phyloP scores from a whole-genome alignment of 2,113 vertebrate species.

The Corvus moneduloides region DNA sequence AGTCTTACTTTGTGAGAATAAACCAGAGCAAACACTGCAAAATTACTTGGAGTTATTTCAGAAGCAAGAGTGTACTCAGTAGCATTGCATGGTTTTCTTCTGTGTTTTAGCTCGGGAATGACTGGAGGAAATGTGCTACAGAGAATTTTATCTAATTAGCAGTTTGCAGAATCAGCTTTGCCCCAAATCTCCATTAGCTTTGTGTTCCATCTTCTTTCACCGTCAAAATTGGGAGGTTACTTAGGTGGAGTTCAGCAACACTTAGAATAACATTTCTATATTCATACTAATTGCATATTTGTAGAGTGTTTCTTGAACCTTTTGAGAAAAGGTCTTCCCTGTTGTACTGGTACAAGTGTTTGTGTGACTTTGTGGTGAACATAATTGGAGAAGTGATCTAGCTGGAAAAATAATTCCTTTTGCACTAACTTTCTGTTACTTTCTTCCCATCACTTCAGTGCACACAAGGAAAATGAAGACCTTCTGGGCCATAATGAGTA shows the following conservation, averaged over 20 bases:
- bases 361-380: not conserved
- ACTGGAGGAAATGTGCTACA: not conserved
- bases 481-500: not conserved
- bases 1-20: not conserved
- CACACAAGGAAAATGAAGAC: not conserved
- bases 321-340: not conserved
- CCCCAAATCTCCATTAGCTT: not conserved
- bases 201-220: not conserved
- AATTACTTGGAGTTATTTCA: not conserved
- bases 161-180: not conserved
- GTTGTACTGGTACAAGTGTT: not conserved
- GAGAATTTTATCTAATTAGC: not conserved
- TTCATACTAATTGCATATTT: not conserved
- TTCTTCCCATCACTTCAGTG: not conserved
- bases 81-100: not conserved
- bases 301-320: not conserved
- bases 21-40: not conserved
- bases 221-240: fast-evolving
- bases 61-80: not conserved
- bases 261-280: not conserved
- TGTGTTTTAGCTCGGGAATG: not conserved
- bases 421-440: not conserved
- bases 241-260: not conserved
- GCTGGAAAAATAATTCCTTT: slow-evolving; percentile 10
- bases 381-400: not conserved